Conservation (phyloP, 2,888 invertebrate genomes). For the Mamestra brassicae region DNA sequence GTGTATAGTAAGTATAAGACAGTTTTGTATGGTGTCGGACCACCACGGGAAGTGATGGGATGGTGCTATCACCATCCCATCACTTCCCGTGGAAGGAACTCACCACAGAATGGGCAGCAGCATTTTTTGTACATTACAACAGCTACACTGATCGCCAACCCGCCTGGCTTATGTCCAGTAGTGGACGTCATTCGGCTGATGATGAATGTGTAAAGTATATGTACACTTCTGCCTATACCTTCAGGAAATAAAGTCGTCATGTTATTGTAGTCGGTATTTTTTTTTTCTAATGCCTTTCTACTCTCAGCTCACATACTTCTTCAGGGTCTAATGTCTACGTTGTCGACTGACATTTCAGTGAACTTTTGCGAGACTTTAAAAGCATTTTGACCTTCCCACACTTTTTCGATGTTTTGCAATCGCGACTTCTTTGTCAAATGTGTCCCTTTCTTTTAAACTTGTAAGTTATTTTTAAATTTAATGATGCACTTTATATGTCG, state of each 20-base stretch:
- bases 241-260: neutral
- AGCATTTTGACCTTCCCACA: slow-evolving; percentile 58
- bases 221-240: no score
- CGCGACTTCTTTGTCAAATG: slow-evolving; percentile 53
- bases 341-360: slow-evolving; percentile 24
- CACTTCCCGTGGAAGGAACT: no score
- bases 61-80: no score
- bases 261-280: neutral
- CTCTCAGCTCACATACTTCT: neutral
- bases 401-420: slow-evolving; percentile 58
- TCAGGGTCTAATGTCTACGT: slow-evolving; percentile 20
- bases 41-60: no score
- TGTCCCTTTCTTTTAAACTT: slow-evolving; percentile 45
- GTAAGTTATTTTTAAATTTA: slow-evolving; percentile 60
- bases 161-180: no score
- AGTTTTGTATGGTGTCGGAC: no score
- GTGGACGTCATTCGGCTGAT: no score
- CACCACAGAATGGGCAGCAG: no score
- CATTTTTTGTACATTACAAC: no score
- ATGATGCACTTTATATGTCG: slow-evolving; percentile 51
- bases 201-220: no score
- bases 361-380: slow-evolving; percentile 22
- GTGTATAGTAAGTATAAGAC: no score
- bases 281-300: neutral
- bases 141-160: no score